These are phyloP conservation scores for Montipora sp. DNA, from an alignment of 64 coral and sea anemone genomes.

Conservation along the genomic window DNA sequence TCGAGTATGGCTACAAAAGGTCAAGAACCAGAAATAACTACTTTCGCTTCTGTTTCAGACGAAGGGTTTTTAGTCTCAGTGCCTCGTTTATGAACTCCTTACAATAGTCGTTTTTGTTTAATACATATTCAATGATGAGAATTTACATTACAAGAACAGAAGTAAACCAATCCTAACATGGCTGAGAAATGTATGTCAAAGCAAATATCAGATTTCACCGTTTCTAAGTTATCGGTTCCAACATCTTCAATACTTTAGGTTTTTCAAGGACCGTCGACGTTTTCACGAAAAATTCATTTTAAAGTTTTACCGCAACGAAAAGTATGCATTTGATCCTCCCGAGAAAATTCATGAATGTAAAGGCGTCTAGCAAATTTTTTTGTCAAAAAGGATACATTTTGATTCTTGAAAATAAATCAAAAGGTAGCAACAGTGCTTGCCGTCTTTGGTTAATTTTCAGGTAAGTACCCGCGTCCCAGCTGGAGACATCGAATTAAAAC, in stretches of 20 bases:
- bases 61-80: not conserved
- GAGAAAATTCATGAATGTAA: too few relatives aligned
- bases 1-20: not conserved
- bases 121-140: conserved; percentile 14
- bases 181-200: conserved; percentile 32
- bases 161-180: not conserved
- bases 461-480: not conserved
- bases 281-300: too few relatives aligned
- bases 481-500: not conserved
- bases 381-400: not conserved
- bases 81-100: not conserved
- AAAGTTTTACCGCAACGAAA: too few relatives aligned
- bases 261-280: too few relatives aligned
- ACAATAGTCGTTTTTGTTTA: not conserved
- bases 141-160: conserved; percentile 32
- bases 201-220: conserved; percentile 28
- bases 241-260: conserved; percentile 5
- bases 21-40: not conserved
- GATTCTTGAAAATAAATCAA: not conserved
- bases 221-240: conserved; percentile 6
- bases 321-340: too few relatives aligned
- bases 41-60: not conserved
- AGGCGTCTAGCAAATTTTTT: not conserved
- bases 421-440: not conserved
- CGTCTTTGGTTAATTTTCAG: not conserved